Conservation (phyloP, 2,888 invertebrate genomes). For the Trachelus stipa region DNA sequence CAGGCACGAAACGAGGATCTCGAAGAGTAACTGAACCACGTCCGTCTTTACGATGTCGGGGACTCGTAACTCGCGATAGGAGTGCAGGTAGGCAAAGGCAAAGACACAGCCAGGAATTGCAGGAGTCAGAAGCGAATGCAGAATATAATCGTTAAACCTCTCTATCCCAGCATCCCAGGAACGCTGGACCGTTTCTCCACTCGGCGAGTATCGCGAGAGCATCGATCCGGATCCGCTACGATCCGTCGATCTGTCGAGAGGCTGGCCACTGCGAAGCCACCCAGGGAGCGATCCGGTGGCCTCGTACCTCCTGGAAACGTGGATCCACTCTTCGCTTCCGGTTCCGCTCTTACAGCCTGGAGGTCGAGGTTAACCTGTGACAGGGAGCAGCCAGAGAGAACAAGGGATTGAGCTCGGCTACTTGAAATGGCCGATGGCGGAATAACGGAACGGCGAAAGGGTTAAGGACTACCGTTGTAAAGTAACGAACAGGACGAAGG, state of each 20-base stretch:
- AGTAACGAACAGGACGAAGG: neutral
- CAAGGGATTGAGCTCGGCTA: neutral
- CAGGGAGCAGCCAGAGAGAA: neutral
- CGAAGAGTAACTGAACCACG: constrained; percentile 18
- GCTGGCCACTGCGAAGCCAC: neutral
- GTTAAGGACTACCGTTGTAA: constrained; percentile 25
- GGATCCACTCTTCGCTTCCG: neutral
- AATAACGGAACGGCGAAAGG: constrained; percentile 13
- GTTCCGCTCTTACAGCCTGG: neutral
- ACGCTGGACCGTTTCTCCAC: neutral
- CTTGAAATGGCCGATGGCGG: neutral
- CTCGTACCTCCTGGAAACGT: neutral
- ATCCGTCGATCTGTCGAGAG: neutral
- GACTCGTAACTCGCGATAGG: constrained; percentile 45
- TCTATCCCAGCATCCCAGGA: constrained; percentile 27
- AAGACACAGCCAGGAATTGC: neutral
- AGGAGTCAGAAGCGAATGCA: constrained; percentile 23
- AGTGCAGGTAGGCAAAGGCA: neutral
- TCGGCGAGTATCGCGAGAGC: neutral
- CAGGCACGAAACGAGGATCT: neutral
- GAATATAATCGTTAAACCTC: constrained; percentile 41
- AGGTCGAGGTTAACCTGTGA: neutral
- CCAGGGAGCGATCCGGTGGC: neutral
- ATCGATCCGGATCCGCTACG: constrained; percentile 11
- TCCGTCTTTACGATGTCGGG: constrained; percentile 51